phyloP scores from a whole-genome alignment of 2,797 vertebrate species.

The Malacoctenus gilli region DNA sequence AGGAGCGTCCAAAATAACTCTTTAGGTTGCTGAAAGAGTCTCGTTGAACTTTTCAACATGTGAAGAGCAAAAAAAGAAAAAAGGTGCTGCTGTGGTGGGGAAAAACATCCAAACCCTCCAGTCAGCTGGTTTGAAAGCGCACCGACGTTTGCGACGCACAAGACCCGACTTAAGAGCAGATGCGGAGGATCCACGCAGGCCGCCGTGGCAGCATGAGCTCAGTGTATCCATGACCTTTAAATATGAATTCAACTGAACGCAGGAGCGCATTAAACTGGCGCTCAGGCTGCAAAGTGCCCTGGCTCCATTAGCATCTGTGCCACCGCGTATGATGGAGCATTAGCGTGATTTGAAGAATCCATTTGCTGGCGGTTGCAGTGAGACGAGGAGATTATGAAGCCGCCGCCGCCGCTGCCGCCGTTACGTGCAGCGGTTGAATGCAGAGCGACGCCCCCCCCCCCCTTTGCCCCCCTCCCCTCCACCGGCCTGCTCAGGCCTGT shows the following conservation, averaged over 20 bases:
- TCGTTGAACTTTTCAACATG: no score
- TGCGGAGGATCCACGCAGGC: background rate
- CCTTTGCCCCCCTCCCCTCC: no score
- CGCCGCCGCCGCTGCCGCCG: background rate
- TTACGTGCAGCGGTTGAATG: constrained; percentile 12
- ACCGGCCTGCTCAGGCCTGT: constrained; percentile 29
- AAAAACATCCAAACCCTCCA: no score
- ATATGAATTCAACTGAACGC: constrained; percentile 30
- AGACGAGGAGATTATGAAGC: constrained; percentile 46
- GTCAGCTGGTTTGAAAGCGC: no score
- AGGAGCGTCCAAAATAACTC: no score
- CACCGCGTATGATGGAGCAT: constrained; percentile 42
- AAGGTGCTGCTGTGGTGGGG: no score
- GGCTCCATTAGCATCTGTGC: constrained; percentile 37
- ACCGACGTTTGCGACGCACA: no score
- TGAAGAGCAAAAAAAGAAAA: no score
- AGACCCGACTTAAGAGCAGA: background rate
- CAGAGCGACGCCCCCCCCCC: no score
- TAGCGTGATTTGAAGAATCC: constrained; percentile 40
- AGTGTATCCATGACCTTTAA: constrained; percentile 23
- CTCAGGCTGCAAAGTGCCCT: constrained; percentile 26
- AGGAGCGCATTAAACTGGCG: constrained; percentile 36
- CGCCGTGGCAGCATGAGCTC: constrained; percentile 11
- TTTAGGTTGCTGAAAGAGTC: no score
- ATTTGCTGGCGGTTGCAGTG: constrained; percentile 38